phyloP scores from a whole-genome alignment of 2,888 invertebrate species.

The Phragmatobia fuliginosa region DNA sequence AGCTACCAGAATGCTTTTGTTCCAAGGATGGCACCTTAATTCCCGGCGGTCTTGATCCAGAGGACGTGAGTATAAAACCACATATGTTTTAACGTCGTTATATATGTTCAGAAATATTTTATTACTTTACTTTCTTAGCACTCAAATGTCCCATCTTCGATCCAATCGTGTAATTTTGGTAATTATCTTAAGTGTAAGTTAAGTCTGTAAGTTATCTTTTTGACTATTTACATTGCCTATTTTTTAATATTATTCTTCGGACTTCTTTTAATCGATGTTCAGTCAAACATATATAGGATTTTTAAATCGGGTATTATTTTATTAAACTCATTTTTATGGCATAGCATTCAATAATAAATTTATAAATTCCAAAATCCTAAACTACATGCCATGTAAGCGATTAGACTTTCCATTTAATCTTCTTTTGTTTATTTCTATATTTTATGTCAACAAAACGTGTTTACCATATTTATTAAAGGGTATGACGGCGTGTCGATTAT shows the following conservation, averaged over 20 bases:
- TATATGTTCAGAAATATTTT: neutral
- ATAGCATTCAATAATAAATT: constrained; percentile 7
- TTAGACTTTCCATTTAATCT: neutral
- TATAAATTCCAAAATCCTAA: constrained; percentile 8
- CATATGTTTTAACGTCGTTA: neutral
- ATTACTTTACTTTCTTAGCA: neutral
- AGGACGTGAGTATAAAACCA: constrained; percentile 88
- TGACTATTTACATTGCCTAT: neutral
- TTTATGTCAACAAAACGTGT: neutral
- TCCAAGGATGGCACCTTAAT: constrained; percentile 96
- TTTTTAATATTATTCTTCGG: neutral
- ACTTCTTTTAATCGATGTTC: neutral
- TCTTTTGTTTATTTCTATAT: neutral
- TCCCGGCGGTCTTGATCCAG: constrained; percentile 93
- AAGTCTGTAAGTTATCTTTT: too few relatives aligned
- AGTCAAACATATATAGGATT: neutral
- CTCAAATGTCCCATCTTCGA: too few relatives aligned
- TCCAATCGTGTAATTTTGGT: too few relatives aligned
- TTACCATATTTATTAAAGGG: neutral
- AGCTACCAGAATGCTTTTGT: constrained; percentile 96
- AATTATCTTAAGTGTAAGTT: too few relatives aligned
- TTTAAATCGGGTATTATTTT: neutral
- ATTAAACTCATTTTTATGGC: neutral
- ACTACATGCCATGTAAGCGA: neutral
- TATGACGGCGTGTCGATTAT: too few relatives aligned